Base-by-base conservation (phyloP, 2,888 invertebrate species). In the Lithophane leautieri region DNA sequence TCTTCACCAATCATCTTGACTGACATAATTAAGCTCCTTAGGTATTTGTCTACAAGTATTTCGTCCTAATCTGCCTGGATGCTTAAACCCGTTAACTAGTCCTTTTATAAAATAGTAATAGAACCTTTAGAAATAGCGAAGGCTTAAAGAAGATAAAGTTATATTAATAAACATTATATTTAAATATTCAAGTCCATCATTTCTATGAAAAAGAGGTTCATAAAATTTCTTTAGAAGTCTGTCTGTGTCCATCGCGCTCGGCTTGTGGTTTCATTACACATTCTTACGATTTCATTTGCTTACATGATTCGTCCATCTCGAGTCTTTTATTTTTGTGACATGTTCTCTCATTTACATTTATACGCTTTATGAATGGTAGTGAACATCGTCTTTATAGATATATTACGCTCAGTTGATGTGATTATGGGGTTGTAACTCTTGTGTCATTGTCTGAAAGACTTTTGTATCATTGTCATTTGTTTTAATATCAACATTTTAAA, bases 311-410 rank as follows among this genome's bases (percentile, higher is more conserved):
- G 76, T 81, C 76, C 83, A 86, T 89, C 80, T 86, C 60, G 72
- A 76, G 66, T 82, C 77, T 74, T 86, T 85, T 85, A 86, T 85
- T 78, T 76, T 62, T 79, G 69, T 72, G 76, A 72, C 73, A 78
- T 85, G 79, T 74, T 77, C 71, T 61, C 68, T 88, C 85, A 89
- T 90, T 88, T 86, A 80, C 87, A 90, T 90, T 83, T 83, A 84
- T 86, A 86, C 73, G 78, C 63, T 76, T 79, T 75, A 77, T 77
- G 67, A 76, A 79, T 76, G 56, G 62, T 54, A 40, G 65, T 50
- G 73, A 75, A 77, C 77, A 81, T 81, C 65, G 47, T 61, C 25
- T 74, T 78, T 25, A 68, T 60, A 40, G 9, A 62, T 71, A 68
- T 78, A 40, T 69, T 80, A 44, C 62, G 42, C 70, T 44, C 66